Base-by-base conservation (phyloP, 2,888 invertebrate species). In the Portevinia maculata region DNA sequence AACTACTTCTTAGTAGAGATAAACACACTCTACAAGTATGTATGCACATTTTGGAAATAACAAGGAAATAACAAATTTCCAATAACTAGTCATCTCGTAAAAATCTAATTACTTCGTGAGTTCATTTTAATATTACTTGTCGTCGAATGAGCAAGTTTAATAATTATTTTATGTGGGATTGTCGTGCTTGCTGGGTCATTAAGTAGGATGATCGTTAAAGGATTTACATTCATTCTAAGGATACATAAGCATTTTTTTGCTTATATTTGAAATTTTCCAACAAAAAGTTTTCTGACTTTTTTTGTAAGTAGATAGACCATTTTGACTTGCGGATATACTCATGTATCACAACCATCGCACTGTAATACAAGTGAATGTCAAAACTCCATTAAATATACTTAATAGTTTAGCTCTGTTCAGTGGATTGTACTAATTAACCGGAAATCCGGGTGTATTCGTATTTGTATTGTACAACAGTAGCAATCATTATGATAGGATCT, bases 381-480 rank as follows among this genome's bases (percentile, higher is more conserved):
- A 19, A 65, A 65, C 30, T 41, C 32, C 44, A 67, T 57, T 69
- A 55, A 44, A 7, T 19, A 15, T 17, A 37, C 24, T 34, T 24
- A 19, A 2, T 39, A 19, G 17, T 24, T 46, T 46, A 11, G 0
- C 9, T 52, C 13, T 59, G 52, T 19, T 28, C n/a, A 46, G 28
- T 52, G 34, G 65, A 75, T 75, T 67, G 59, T 28, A 67, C 24
- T 67, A 75, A 75, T 67, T 67, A 13, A 59, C 75, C 75, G 65
- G 75, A 75, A 24, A 67, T 75, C 75, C 75, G 75, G 65, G 17
- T 37, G 9, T 17, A 41, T 17, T 8, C 15, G 19, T 19, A 44
- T 3, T 34, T 53, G 34, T 59, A 59, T 46, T 65, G 50, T 21
- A 15, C 28, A 44, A 78, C 52, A 65, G 46, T 57, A 15, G 37